Evolutionary conservation across 2,888 invertebrate species (phyloP), one percentile per base, ranked within the genome.

Genomic region (Julus scanicus): DNA sequence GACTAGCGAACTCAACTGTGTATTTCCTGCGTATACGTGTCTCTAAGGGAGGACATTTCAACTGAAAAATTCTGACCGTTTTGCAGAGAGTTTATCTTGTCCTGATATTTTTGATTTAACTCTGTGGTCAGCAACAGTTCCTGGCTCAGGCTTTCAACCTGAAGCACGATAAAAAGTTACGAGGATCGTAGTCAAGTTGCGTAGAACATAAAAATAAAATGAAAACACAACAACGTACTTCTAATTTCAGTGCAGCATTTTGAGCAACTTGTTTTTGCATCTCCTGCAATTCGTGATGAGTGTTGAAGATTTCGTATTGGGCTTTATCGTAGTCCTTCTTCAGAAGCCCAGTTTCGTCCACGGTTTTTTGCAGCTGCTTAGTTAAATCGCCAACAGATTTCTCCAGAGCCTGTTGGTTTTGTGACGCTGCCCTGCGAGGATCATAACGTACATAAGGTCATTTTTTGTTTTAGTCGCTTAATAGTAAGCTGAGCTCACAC

Each of bases 61-160:
- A 49, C 44, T 17, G 84, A 49, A 17, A 20, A 84, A 15, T 88
- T 44, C 44, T 49, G 48, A 84, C 49, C 15, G 29, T 63, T 48
- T n/a, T 83, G 71, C 40, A 89, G 48, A 80, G 63, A 2, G 29
- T 17, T 63, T 3, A 88, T 86, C 44, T 85, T 71, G 5, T 89
- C 89, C 15, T 88, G 53, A 71, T 89, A 89, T 88, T 89, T 89
- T 53, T 91, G 90, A 88, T 90, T 90, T 15, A 92, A 89, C 20
- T 90, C 89, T 13, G 90, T 86, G 20, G 86, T 84, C n/a, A 89
- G 53, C 17, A 89, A 44, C 40, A 89, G 86, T 29, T 89, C 89
- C 37, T 37, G 86, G 11, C 20, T 88, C 17, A 88, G 83, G 15
- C 80, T 88, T 5, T 88, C 87, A 17, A 89, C 40, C 89, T 39